Evolutionary conservation across 1,140 invertebrate genomes (phyloP).

Genomic region (Tetraneura akinire): DNA sequence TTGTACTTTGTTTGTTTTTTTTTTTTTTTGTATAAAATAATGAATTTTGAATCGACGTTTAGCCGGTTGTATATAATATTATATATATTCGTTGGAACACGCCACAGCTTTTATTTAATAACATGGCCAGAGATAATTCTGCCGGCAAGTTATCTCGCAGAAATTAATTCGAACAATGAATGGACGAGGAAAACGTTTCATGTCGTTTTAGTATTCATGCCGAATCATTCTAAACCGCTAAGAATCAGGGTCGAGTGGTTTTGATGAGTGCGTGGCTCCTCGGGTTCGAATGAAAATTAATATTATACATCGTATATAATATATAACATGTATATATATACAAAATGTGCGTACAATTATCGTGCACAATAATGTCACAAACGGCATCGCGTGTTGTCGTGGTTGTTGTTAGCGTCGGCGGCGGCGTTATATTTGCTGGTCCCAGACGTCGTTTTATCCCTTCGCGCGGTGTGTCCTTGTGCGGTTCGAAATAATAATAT

Average conservation of each 20-base stretch:
- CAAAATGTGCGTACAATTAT: neutral
- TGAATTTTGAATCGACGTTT: too few species aligned
- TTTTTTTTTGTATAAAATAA: too few species aligned
- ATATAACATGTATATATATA: too few species aligned
- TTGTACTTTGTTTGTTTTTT: too few species aligned
- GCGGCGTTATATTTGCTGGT: too few species aligned
- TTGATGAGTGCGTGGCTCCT: neutral
- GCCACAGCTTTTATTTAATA: neutral
- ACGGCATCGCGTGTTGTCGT: neutral
- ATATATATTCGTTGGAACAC: too few species aligned
- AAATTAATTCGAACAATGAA: conserved; percentile 11
- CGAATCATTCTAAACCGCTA: conserved; percentile 2
- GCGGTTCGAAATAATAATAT: too few species aligned
- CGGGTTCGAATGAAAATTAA: neutral
- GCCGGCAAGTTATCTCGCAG: neutral
- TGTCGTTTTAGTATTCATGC: conserved; percentile 18
- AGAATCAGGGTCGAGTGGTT: neutral
- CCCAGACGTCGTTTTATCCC: too few species aligned
- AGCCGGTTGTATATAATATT: too few species aligned
- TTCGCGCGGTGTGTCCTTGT: too few species aligned
- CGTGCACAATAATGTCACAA: neutral
- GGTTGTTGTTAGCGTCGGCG: neutral
- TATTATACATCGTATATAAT: neutral
- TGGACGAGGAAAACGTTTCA: neutral
- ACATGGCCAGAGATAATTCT: neutral